Evolutionary conservation across 2,113 vertebrate genomes (phyloP).

Genomic region (Seriola rivoliana): DNA sequence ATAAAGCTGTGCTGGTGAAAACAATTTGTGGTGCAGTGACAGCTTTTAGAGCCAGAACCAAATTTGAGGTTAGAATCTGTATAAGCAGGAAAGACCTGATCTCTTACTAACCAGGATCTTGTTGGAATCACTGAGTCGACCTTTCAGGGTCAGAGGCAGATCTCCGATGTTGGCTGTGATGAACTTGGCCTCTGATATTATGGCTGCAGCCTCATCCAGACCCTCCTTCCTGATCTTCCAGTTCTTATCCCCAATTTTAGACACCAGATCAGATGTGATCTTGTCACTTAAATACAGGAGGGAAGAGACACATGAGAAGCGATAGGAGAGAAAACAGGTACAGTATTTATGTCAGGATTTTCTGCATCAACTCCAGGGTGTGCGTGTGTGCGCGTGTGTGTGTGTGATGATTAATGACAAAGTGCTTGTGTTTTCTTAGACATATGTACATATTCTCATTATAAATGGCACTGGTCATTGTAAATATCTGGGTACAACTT

Average conservation of each 20-base stretch:
- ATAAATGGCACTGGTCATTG: too few species aligned
- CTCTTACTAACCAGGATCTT: slow-evolving; percentile 91
- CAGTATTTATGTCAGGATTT: background rate
- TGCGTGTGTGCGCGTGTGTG: too few species aligned
- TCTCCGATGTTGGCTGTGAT: slow-evolving; percentile 95
- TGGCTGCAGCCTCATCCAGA: slow-evolving; percentile 91
- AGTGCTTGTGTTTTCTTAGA: too few species aligned
- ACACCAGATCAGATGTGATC: slow-evolving; percentile 92
- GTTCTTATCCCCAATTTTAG: slow-evolving; percentile 96
- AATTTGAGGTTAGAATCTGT: background rate
- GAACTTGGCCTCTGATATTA: slow-evolving; percentile 97
- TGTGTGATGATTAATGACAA: too few species aligned
- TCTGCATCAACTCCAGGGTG: too few species aligned
- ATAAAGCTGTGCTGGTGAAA: background rate
- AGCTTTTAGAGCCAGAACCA: background rate
- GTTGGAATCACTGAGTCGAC: slow-evolving; percentile 95
- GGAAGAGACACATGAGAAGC: background rate
- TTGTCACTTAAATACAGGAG: slow-evolving; percentile 88
- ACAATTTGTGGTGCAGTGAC: background rate
- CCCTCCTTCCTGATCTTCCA: slow-evolving; percentile 99
- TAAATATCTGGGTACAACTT: too few species aligned
- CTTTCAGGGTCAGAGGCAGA: slow-evolving; percentile 91
- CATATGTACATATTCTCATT: too few species aligned
- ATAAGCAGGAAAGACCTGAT: background rate
- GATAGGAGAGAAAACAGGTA: background rate